phyloP scores from a whole-genome alignment of 2,113 vertebrate species.

The Myotis brandtii region DNA sequence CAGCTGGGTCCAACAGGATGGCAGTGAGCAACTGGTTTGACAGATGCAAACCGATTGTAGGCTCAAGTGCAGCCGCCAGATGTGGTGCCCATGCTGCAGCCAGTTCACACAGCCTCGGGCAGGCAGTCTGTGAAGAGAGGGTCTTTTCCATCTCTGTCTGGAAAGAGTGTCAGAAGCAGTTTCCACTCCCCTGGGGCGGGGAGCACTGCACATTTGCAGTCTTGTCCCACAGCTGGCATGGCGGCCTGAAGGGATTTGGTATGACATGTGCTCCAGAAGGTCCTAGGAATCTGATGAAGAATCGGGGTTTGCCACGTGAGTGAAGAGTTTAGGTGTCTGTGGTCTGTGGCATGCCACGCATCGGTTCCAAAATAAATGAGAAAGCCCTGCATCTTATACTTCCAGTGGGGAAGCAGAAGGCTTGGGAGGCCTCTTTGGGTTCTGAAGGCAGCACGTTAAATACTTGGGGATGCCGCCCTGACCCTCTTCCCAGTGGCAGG shows the following conservation, averaged over 20 bases:
- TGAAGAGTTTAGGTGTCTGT: neutral
- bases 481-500: neutral
- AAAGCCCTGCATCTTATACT: neutral
- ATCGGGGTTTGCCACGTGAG: accelerated
- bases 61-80: neutral
- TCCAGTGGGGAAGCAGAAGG: neutral
- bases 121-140: neutral
- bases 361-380: neutral
- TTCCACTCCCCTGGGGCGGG: neutral
- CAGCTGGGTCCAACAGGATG: neutral
- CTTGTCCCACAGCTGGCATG: neutral
- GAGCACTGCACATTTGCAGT: neutral
- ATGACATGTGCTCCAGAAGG: neutral
- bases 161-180: neutral
- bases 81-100: neutral
- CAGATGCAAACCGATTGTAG: neutral
- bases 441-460: neutral
- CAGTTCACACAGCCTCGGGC: neutral
- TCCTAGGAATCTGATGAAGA: neutral
- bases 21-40: neutral
- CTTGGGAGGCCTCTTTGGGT: neutral
- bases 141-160: neutral
- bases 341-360: neutral
- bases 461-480: neutral
- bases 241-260: neutral